Evolutionary conservation across 2,888 invertebrate species (phyloP).

Genomic region (Philonicus albiceps): DNA sequence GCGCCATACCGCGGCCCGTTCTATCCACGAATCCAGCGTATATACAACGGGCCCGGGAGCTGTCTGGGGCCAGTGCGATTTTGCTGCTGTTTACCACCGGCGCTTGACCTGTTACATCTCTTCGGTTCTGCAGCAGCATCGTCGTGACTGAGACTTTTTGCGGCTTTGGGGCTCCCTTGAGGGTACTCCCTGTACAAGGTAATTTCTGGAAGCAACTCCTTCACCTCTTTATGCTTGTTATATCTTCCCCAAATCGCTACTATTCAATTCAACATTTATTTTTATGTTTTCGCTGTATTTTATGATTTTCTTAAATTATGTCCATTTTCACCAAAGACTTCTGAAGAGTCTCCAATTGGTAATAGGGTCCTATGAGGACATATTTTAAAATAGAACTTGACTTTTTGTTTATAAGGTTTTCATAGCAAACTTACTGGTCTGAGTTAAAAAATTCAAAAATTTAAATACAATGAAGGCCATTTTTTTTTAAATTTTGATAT

Average conservation of each 20-base stretch:
- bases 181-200: not conserved
- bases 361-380: too few relatives aligned
- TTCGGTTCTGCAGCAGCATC: not conserved
- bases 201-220: not conserved
- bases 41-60: not conserved
- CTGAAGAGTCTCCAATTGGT: too few relatives aligned
- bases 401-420: too few relatives aligned
- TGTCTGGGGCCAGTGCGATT: not conserved
- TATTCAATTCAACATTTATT: not conserved
- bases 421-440: too few relatives aligned
- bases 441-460: too few relatives aligned
- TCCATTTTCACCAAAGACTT: too few relatives aligned
- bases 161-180: not conserved
- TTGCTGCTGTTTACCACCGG: not conserved
- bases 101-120: conserved; percentile 27
- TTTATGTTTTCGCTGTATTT: too few relatives aligned
- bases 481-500: too few relatives aligned
- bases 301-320: too few relatives aligned
- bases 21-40: not conserved
- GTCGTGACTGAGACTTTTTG: not conserved
- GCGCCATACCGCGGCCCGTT: not conserved
- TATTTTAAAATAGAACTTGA: too few relatives aligned
- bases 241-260: not conserved
- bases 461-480: too few relatives aligned
- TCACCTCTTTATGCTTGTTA: not conserved